These are phyloP conservation scores for Epinephelus malabaricus DNA, from an alignment of 2,797 vertebrate genomes.

Conservation along the genomic window DNA sequence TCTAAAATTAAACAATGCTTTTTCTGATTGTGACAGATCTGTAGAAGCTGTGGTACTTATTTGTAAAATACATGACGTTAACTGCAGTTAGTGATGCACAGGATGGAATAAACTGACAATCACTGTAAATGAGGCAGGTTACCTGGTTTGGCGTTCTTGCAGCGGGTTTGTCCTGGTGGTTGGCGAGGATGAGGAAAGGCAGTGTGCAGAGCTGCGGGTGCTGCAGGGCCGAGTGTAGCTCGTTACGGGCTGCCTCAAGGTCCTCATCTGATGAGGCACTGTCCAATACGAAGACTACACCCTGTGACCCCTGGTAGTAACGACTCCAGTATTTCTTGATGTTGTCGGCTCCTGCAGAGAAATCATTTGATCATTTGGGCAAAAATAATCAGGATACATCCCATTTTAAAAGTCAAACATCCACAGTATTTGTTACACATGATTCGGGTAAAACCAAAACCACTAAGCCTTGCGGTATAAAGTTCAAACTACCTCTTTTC, in stretches of 20 bases:
- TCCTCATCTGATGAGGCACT: slow-evolving; percentile 97
- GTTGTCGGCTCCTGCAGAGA: slow-evolving; percentile 91
- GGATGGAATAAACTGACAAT: neutral
- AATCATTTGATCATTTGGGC: slow-evolving; percentile 4
- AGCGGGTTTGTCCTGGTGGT: slow-evolving; percentile 98
- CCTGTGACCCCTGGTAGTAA: slow-evolving; percentile 99
- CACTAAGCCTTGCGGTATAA: neutral
- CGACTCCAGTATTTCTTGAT: slow-evolving; percentile 99
- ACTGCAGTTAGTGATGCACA: neutral
- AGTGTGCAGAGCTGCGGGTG: slow-evolving; percentile 98
- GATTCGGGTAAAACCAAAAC: slow-evolving; percentile 17
- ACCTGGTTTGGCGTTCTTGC: slow-evolving; percentile 96
- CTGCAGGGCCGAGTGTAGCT: slow-evolving; percentile 97
- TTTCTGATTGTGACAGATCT: neutral
- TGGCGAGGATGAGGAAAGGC: slow-evolving; percentile 98
- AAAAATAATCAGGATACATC: neutral
- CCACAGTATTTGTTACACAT: neutral
- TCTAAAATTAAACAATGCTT: neutral
- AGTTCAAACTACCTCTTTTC: slow-evolving; percentile 2
- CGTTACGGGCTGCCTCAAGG: slow-evolving; percentile 94
- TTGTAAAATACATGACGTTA: neutral
- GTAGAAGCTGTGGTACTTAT: neutral
- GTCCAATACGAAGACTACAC: slow-evolving; percentile 97
- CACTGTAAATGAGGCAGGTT: slow-evolving; percentile 52
- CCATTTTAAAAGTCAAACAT: neutral